A percentile compares a stretch with the other conserved stretches of the same genome.
Evolutionary conservation across 2,888 invertebrate species (phyloP).

Genomic region (Plebejus argus): DNA sequence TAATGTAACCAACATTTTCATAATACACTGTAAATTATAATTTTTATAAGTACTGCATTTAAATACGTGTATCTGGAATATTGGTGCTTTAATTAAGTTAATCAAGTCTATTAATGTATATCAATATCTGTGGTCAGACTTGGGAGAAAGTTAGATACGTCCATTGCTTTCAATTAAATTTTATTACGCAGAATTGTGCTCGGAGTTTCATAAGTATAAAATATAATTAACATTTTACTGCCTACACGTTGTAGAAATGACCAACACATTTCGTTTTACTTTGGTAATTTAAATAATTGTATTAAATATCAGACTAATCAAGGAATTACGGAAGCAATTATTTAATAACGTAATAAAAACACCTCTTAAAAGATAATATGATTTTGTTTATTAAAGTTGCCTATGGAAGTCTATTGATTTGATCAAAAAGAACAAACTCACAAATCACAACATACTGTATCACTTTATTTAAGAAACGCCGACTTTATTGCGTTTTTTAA

Average conservation of each 20-base stretch:
- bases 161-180: conserved; percentile 18
- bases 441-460: neutral
- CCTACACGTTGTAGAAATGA: conserved; percentile 22
- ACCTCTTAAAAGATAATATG: neutral
- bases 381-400: neutral
- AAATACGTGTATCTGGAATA: neutral
- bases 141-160: conserved; percentile 18
- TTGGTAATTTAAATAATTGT: conserved; percentile 15
- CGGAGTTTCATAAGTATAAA: conserved; percentile 9
- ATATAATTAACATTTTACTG: conserved; percentile 29
- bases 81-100: neutral
- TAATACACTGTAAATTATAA: too few relatives aligned
- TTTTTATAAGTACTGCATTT: too few relatives aligned
- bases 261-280: conserved; percentile 16
- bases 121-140: neutral
- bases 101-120: neutral
- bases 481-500: neutral
- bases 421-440: too few relatives aligned
- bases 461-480: neutral
- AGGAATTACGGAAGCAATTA: conserved; percentile 14
- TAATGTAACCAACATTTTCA: too few relatives aligned
- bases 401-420: neutral
- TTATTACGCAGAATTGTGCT: conserved; percentile 22
- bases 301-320: conserved; percentile 15
- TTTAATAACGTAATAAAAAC: conserved; percentile 4